phyloP scores from a whole-genome alignment of 1,140 invertebrate species.

The Stenopsyche tienmushanensis region DNA sequence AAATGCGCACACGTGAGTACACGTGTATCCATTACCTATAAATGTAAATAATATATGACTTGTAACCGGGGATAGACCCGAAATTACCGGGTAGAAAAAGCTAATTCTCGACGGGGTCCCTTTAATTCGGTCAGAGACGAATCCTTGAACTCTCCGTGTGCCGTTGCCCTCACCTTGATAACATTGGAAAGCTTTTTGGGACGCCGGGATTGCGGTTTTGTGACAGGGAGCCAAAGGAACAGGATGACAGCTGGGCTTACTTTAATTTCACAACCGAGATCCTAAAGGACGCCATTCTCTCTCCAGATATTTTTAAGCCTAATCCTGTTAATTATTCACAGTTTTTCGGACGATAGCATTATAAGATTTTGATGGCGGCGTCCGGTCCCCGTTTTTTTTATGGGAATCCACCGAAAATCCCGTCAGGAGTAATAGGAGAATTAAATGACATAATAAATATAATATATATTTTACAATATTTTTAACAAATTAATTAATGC shows the following conservation, averaged over 20 bases:
- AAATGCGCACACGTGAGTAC: background rate
- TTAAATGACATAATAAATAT: no score
- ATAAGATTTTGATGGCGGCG: no score
- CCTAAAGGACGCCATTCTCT: background rate
- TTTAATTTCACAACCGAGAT: background rate
- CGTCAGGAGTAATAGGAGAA: no score
- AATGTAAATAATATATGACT: background rate
- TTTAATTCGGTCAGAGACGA: background rate
- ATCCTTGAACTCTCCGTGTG: background rate
- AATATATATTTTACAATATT: no score
- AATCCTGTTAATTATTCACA: background rate
- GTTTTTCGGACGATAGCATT: background rate
- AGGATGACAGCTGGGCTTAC: background rate
- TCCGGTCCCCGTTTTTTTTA: no score
- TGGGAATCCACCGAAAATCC: background rate
- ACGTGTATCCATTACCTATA: slow-evolving; percentile 3
- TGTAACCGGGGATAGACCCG: background rate
- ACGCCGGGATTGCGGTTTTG: background rate
- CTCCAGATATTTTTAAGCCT: background rate
- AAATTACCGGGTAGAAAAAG: background rate
- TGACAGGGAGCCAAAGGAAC: background rate
- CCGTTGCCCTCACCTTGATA: background rate
- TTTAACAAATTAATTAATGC: no score
- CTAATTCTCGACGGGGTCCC: background rate
- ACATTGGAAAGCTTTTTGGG: slow-evolving; percentile 12